Conservation (phyloP, 2,888 invertebrate genomes). For the Dasysyrphus albostriatus region DNA sequence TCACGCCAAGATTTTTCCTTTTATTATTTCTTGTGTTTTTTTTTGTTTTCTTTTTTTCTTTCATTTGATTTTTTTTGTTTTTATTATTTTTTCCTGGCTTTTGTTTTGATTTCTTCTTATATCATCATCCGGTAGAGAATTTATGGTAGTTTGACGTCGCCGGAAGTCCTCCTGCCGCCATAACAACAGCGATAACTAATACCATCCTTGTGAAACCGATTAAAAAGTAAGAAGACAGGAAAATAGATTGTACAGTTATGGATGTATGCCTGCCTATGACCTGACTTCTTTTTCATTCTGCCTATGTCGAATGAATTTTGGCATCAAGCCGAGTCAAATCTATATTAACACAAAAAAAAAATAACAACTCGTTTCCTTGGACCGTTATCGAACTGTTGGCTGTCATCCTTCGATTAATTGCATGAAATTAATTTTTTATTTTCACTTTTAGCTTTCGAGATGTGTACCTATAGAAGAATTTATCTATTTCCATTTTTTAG, state of each 20-base stretch:
- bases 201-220: conserved; percentile 68
- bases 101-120: conserved; percentile 75
- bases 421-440: conserved; percentile 72
- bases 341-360: background rate
- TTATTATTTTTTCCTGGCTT: conserved; percentile 62
- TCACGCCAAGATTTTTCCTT: conserved; percentile 82
- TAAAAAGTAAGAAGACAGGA: conserved; percentile 68
- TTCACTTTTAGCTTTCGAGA: conserved; percentile 47
- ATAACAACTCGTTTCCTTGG: conserved; percentile 42
- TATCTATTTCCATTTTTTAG: background rate
- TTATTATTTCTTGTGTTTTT: conserved; percentile 64
- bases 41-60: conserved; percentile 31
- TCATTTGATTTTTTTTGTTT: conserved; percentile 43
- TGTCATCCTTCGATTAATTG: conserved; percentile 75
- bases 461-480: background rate
- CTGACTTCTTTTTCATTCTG: conserved; percentile 31
- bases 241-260: conserved; percentile 65
- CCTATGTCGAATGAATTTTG: conserved; percentile 54
- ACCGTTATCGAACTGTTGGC: conserved; percentile 53
- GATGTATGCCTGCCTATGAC: conserved; percentile 67
- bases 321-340: conserved; percentile 67
- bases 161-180: conserved; percentile 75
- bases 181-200: conserved; percentile 75
- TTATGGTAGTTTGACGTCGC: conserved; percentile 75
- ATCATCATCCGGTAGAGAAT: conserved; percentile 74